Conservation (phyloP, 2,113 vertebrate species). For the zebrafish (Danio rerio) region DNA sequence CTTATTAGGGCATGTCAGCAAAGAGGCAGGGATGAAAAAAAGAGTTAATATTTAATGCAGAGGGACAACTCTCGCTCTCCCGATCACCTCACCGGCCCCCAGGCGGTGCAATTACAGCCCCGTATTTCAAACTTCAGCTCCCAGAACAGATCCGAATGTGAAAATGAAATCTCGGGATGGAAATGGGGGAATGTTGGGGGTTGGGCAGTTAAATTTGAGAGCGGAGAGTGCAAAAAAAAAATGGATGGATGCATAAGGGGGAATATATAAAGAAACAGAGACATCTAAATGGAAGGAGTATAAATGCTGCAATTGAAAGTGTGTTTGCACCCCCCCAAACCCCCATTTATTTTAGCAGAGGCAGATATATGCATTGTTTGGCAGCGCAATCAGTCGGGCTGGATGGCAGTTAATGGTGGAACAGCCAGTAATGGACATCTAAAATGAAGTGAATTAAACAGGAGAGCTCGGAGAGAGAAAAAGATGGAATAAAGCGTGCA, state of each 20-base stretch:
- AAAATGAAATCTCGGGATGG: slow-evolving; percentile 39
- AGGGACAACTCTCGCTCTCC: slow-evolving; percentile 59
- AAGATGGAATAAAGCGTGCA: slow-evolving; percentile 35
- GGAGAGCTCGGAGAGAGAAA: slow-evolving; percentile 47
- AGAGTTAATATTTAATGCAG: slow-evolving; percentile 82
- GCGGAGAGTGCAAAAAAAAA: slow-evolving; percentile 8
- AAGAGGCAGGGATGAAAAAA: slow-evolving; percentile 74
- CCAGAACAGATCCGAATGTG: not conserved
- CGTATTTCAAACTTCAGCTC: slow-evolving; percentile 41
- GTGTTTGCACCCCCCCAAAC: slow-evolving; percentile 9
- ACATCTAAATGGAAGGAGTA: slow-evolving; percentile 12
- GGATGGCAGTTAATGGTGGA: slow-evolving; percentile 68
- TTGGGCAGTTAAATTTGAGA: slow-evolving; percentile 38
- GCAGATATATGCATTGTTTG: slow-evolving; percentile 72
- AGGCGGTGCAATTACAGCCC: slow-evolving; percentile 72
- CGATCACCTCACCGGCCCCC: slow-evolving; percentile 54
- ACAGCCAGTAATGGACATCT: slow-evolving; percentile 62
- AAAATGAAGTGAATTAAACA: slow-evolving; percentile 68
- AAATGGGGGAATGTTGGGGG: slow-evolving; percentile 43
- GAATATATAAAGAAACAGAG: not conserved
- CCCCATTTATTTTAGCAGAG: slow-evolving; percentile 68
- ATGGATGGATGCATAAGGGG: slow-evolving; percentile 13
- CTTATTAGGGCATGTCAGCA: slow-evolving; percentile 75
- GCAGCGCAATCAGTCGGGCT: slow-evolving; percentile 68
- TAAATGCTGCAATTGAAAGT: slow-evolving; percentile 62